phyloP scores from a whole-genome alignment of 2,113 vertebrate genomes.

The Muscicapa adusta region DNA sequence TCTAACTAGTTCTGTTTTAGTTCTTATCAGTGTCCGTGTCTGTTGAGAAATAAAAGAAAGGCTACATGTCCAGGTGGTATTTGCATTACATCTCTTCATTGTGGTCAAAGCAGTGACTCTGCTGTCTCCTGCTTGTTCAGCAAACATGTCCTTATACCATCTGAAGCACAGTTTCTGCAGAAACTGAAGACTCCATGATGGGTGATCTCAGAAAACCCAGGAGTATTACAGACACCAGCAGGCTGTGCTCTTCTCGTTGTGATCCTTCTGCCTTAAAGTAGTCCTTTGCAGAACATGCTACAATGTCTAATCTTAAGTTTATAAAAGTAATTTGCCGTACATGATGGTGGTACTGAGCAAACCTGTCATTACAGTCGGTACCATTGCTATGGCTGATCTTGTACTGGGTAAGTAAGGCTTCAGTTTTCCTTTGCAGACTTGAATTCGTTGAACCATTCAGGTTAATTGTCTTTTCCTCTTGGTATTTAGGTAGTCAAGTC shows the following conservation, averaged over 20 bases:
- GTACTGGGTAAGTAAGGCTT: not conserved
- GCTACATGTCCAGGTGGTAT: not conserved
- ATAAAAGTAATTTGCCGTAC: not conserved
- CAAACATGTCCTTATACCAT: not conserved
- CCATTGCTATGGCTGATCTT: not conserved
- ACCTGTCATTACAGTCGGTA: not conserved
- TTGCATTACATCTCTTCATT: not conserved
- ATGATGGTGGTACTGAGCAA: not conserved
- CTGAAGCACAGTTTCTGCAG: not conserved
- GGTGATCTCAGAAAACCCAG: not conserved
- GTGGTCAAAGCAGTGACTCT: not conserved
- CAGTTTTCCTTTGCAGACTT: not conserved
- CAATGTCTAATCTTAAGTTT: not conserved
- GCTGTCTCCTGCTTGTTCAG: not conserved
- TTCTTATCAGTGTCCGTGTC: not conserved
- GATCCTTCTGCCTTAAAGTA: not conserved
- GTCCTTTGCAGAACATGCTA: not conserved
- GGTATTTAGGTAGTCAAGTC: not conserved
- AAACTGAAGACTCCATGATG: not conserved
- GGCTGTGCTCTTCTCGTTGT: not conserved
- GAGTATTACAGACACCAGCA: not conserved
- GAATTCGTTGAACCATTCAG: not conserved
- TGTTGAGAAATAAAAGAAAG: not conserved
- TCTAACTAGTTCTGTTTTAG: not conserved
- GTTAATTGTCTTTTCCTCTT: not conserved